Conservation (phyloP, 2,888 invertebrate genomes). For the Exocentrus adspersus region DNA sequence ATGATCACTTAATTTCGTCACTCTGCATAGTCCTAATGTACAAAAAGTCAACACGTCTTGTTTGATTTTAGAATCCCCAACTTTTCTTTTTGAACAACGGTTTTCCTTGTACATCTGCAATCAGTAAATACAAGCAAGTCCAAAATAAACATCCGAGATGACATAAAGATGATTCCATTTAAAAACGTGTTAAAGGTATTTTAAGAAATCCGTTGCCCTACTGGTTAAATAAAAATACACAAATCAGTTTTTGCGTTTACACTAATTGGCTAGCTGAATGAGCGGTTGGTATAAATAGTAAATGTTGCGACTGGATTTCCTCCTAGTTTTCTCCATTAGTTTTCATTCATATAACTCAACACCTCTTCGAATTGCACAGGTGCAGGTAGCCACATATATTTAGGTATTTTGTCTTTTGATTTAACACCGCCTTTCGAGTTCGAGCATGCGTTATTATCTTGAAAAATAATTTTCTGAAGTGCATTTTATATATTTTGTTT, state of each 20-base stretch:
- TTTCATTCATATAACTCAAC: slow-evolving; percentile 4
- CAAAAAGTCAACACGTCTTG: not conserved
- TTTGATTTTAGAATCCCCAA: not conserved
- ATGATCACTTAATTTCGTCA: not conserved
- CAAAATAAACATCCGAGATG: not conserved
- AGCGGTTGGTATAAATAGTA: not conserved
- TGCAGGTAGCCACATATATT: not conserved
- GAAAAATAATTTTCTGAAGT: no score
- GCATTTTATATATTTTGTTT: no score
- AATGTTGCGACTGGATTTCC: not conserved
- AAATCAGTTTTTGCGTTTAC: not conserved
- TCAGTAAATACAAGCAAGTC: not conserved
- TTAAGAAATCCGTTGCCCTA: not conserved
- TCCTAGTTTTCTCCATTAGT: slow-evolving; percentile 2
- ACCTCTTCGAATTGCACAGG: not conserved
- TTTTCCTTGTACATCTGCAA: not conserved
- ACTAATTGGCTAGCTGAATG: not conserved
- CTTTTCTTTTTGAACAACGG: not conserved
- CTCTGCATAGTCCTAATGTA: no score
- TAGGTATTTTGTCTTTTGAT: slow-evolving; percentile 11
- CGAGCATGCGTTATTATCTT: slow-evolving; percentile 2
- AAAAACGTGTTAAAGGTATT: slow-evolving; percentile 1
- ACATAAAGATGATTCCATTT: not conserved
- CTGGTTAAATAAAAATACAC: not conserved
- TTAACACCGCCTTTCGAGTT: not conserved